Evolutionary conservation across 1,140 invertebrate species (phyloP).

Genomic region (Copidosoma floridanum): DNA sequence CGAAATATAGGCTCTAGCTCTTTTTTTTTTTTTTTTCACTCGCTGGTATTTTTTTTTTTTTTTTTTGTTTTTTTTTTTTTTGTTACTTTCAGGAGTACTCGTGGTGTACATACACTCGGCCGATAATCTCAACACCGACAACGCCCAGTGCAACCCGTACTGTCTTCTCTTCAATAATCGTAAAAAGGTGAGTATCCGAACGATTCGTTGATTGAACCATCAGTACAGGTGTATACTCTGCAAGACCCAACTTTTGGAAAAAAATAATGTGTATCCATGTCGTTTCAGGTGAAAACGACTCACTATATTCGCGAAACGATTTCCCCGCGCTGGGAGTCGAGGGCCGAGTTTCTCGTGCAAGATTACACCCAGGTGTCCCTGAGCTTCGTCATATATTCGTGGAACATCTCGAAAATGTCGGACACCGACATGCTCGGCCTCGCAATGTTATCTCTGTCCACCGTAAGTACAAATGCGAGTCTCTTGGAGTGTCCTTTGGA

Average conservation of each 20-base stretch:
- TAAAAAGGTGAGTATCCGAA: slow-evolving; percentile 58
- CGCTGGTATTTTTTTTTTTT: not conserved
- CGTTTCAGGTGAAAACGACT: slow-evolving; percentile 58
- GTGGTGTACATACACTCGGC: slow-evolving; percentile 60
- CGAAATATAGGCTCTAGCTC: too few relatives aligned
- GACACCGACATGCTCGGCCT: slow-evolving; percentile 54
- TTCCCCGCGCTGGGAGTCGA: slow-evolving; percentile 58
- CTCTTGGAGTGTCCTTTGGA: too few relatives aligned
- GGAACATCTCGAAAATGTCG: slow-evolving; percentile 46
- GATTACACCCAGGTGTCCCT: slow-evolving; percentile 57
- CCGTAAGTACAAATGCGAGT: too few relatives aligned
- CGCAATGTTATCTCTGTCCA: slow-evolving; percentile 45
- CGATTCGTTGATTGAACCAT: too few relatives aligned
- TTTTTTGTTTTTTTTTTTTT: not conserved
- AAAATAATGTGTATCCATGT: too few relatives aligned
- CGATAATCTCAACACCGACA: slow-evolving; percentile 54
- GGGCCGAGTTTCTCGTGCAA: slow-evolving; percentile 58
- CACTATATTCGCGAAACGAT: slow-evolving; percentile 55
- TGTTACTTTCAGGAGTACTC: slow-evolving; percentile 52
- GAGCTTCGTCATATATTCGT: slow-evolving; percentile 53
- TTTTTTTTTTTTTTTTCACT: not conserved
- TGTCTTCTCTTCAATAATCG: slow-evolving; percentile 60
- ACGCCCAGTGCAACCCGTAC: slow-evolving; percentile 59
- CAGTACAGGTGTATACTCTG: too few relatives aligned
- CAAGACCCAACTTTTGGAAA: too few relatives aligned